These are phyloP conservation scores for Euspilapteryx auroguttella DNA, from an alignment of 2,888 invertebrate species.

Conservation along the genomic window DNA sequence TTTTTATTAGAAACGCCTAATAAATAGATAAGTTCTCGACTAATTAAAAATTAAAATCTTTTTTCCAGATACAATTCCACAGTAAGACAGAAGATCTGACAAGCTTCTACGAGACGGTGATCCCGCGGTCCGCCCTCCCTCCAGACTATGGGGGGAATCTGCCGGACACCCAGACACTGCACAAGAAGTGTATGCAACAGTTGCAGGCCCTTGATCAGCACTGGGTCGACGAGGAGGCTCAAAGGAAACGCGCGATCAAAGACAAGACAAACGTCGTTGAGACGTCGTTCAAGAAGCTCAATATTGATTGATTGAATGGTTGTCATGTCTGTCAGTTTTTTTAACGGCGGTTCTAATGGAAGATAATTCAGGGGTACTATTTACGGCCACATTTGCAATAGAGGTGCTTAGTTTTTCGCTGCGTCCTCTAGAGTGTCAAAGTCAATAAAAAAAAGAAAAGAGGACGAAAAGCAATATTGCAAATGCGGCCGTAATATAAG, in stretches of 20 bases:
- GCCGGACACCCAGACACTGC: slow-evolving; percentile 40
- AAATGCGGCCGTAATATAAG: no score
- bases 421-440: no score
- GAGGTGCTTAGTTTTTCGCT: no score
- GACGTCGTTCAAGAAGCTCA: slow-evolving; percentile 70
- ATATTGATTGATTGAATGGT: no score
- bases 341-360: no score
- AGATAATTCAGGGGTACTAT: no score
- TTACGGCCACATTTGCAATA: no score
- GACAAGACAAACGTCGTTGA: slow-evolving; percentile 63
- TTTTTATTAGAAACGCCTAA: no score
- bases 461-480: no score
- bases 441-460: no score
- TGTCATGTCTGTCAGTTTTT: no score
- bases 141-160: slow-evolving; percentile 65
- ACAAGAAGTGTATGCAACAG: slow-evolving; percentile 38
- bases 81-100: slow-evolving; percentile 54
- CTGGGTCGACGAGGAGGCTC: slow-evolving; percentile 42
- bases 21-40: no score
- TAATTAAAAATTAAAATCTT: slow-evolving; percentile 6
- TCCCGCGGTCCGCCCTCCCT: slow-evolving; percentile 61
- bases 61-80: slow-evolving; percentile 64
- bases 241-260: slow-evolving; percentile 32
- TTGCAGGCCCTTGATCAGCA: slow-evolving; percentile 29
- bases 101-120: slow-evolving; percentile 52